A percentile compares a stretch with the other conserved stretches of the same genome.
Conservation (phyloP, 2,888 invertebrate genomes). For the Trichogramma dendrolimi region DNA sequence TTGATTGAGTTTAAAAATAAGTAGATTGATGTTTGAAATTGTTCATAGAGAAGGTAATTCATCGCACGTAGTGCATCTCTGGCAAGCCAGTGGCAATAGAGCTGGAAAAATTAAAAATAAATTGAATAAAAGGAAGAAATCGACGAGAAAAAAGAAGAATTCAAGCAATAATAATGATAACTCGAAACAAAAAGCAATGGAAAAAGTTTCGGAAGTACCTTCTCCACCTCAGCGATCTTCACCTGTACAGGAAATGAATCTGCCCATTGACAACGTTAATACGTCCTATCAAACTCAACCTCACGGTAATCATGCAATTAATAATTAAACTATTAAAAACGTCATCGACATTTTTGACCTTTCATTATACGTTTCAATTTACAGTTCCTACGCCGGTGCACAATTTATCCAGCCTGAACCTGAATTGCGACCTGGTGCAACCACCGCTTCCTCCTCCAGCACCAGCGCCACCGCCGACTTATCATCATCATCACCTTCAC, state of each 20-base stretch:
- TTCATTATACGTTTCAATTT: too few relatives aligned
- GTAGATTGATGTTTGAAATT: background rate
- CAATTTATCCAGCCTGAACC: too few relatives aligned
- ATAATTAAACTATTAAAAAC: too few relatives aligned
- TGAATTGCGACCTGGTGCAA: slow-evolving; percentile 1
- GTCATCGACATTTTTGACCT: background rate
- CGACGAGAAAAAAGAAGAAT: background rate
- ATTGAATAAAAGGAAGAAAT: background rate
- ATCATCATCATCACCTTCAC: background rate
- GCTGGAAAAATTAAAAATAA: slow-evolving; percentile 38
- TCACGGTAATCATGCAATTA: background rate
- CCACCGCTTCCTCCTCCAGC: slow-evolving; percentile 12
- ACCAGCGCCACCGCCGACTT: slow-evolving; percentile 21
- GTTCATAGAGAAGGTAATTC: slow-evolving; percentile 45
- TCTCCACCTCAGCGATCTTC: background rate
- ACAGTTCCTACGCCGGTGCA: too few relatives aligned
- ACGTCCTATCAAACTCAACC: background rate
- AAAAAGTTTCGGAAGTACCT: too few relatives aligned
- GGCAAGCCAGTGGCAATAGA: slow-evolving; percentile 50
- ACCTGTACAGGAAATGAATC: too few relatives aligned
- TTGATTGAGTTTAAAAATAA: background rate
- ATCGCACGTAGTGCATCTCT: slow-evolving; percentile 48
- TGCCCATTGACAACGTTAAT: too few relatives aligned
- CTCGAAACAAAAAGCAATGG: slow-evolving; percentile 32
- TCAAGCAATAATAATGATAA: background rate